These are phyloP conservation scores for Zaprionus africanus DNA, from an alignment of 1,140 invertebrate genomes.

Conservation along the genomic window DNA sequence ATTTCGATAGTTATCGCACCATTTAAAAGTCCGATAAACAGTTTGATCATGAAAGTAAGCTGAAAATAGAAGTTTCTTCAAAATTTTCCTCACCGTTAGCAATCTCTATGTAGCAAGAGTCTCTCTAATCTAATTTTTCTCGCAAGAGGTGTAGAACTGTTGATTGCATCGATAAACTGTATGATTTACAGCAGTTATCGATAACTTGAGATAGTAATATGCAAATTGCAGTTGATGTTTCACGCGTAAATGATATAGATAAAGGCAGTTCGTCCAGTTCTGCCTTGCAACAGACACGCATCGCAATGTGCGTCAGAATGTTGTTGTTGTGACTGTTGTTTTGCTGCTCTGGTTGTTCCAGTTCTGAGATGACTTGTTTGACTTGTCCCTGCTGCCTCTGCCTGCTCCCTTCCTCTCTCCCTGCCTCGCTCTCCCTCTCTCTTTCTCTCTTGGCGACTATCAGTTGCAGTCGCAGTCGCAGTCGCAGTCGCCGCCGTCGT, in stretches of 20 bases:
- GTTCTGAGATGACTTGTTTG: constrained; percentile 72
- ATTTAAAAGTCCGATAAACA: no score
- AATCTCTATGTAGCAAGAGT: no score
- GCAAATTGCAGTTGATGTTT: background rate
- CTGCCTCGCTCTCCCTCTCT: background rate
- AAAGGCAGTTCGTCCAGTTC: constrained; percentile 19
- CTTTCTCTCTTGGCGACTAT: background rate
- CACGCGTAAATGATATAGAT: constrained; percentile 18
- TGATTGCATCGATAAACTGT: background rate
- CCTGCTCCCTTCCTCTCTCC: constrained; percentile 1
- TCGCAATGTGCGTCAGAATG: constrained; percentile 39
- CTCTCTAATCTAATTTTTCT: background rate
- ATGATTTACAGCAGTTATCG: background rate
- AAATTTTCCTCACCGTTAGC: no score
- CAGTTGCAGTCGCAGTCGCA: constrained; percentile 14
- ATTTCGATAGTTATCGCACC: no score
- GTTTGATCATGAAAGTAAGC: no score
- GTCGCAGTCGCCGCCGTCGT: constrained; percentile 28
- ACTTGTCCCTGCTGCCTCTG: constrained; percentile 68
- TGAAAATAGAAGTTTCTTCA: no score
- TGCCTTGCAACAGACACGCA: background rate
- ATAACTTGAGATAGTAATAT: background rate
- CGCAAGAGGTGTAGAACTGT: background rate
- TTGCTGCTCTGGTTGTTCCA: constrained; percentile 60
- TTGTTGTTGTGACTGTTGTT: constrained; percentile 20